These are phyloP conservation scores for Mus spretus DNA, from an alignment of 2,797 vertebrate species.

Conservation along the genomic window DNA sequence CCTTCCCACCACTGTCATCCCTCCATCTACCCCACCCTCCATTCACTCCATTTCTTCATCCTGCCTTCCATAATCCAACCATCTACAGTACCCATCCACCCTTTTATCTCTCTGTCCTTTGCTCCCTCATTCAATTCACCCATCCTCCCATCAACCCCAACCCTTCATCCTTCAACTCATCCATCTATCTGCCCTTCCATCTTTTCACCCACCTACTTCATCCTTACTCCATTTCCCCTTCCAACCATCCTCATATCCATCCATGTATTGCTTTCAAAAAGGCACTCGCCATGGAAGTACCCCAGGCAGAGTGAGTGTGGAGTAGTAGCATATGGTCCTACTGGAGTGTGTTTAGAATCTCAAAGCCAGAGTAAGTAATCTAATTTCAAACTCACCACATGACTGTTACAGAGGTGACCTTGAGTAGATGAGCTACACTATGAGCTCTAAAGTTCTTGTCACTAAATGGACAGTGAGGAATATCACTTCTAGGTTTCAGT, in stretches of 20 bases:
- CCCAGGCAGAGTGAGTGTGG: background rate
- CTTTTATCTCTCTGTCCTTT: background rate
- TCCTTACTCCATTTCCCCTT: background rate
- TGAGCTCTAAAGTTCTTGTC: background rate
- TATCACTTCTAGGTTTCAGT: background rate
- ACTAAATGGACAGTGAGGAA: background rate
- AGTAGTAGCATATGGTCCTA: background rate
- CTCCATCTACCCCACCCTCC: background rate
- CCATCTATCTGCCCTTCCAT: too few relatives aligned
- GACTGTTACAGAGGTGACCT: background rate
- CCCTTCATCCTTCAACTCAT: too few relatives aligned
- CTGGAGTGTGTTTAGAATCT: background rate
- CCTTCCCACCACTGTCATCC: background rate
- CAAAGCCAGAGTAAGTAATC: background rate
- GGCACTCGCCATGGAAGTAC: accelerated
- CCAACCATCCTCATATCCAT: background rate
- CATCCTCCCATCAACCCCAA: background rate
- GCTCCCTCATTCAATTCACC: background rate
- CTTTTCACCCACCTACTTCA: background rate
- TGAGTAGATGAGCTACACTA: background rate
- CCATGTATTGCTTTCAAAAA: background rate
- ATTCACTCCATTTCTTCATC: background rate
- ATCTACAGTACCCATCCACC: background rate
- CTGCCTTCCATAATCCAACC: background rate
- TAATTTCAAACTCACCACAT: background rate